Evolutionary conservation across 2,797 vertebrate genomes (phyloP).

Genomic region (Benthosema pterotum): DNA sequence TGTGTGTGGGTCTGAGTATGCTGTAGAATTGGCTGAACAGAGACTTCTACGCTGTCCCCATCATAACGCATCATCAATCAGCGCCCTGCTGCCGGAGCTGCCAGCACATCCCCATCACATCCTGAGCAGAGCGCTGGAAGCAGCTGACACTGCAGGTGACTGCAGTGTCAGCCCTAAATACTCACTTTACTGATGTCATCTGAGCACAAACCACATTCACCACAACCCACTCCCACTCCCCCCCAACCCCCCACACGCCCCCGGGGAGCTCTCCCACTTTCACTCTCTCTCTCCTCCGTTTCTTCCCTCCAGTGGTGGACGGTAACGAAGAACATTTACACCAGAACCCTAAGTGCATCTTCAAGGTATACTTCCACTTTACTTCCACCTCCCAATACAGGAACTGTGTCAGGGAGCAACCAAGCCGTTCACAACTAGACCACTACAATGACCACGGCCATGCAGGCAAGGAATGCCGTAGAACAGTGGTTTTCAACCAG

Average conservation of each 20-base stretch:
- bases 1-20: constrained; percentile 32
- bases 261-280: constrained; percentile 23
- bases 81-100: constrained; percentile 39
- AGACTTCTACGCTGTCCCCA: not conserved
- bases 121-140: constrained; percentile 29
- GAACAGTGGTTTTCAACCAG: too few relatives aligned
- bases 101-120: constrained; percentile 24
- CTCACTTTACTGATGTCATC: constrained; percentile 15
- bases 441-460: too few relatives aligned
- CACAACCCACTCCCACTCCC: not conserved
- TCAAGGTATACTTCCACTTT: too few relatives aligned
- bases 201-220: constrained; percentile 15
- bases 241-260: not conserved
- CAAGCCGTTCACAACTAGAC: too few relatives aligned
- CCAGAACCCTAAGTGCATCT: too few relatives aligned
- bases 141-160: constrained; percentile 45
- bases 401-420: too few relatives aligned
- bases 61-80: constrained; percentile 38
- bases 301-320: too few relatives aligned
- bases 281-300: constrained; percentile 27
- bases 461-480: too few relatives aligned
- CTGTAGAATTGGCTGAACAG: not conserved
- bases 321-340: too few relatives aligned
- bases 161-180: constrained; percentile 31
- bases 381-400: too few relatives aligned